Conservation (phyloP, 2,113 vertebrate genomes). For the Cheirogaleus medius region DNA sequence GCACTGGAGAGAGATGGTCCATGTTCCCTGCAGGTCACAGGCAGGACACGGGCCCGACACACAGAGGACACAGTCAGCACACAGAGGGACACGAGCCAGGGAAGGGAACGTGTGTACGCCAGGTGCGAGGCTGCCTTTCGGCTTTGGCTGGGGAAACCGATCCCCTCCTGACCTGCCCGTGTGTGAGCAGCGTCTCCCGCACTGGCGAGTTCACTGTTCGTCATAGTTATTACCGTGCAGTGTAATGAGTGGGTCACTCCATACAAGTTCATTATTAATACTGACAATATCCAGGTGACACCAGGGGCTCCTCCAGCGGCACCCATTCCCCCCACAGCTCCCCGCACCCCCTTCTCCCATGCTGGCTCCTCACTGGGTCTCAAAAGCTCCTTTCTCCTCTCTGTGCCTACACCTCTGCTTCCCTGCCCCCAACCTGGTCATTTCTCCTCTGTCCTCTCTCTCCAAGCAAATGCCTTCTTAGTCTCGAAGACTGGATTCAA, state of each 20-base stretch:
- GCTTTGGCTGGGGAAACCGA: background rate
- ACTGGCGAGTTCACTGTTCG: background rate
- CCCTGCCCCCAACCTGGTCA: too few relatives aligned
- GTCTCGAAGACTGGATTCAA: background rate
- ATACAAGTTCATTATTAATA: background rate
- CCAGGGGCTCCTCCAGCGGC: background rate
- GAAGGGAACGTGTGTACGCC: accelerated
- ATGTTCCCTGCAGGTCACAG: accelerated
- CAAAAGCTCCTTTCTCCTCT: background rate
- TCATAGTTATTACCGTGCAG: background rate
- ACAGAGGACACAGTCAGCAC: background rate
- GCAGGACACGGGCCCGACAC: background rate
- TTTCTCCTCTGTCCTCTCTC: background rate
- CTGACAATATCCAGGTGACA: background rate
- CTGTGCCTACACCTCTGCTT: background rate
- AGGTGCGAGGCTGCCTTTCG: background rate
- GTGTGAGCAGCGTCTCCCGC: background rate
- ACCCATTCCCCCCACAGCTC: too few relatives aligned
- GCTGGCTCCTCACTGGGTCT: background rate
- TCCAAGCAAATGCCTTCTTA: background rate
- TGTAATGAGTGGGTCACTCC: background rate
- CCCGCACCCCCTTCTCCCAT: background rate
- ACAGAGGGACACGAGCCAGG: background rate
- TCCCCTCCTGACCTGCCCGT: background rate
- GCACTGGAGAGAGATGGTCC: background rate